Percentiles rank a stretch among this genome's conserved stretches.
Evolutionary conservation across 2,113 vertebrate species (phyloP).

Genomic region (Diglossa brunneiventris): DNA sequence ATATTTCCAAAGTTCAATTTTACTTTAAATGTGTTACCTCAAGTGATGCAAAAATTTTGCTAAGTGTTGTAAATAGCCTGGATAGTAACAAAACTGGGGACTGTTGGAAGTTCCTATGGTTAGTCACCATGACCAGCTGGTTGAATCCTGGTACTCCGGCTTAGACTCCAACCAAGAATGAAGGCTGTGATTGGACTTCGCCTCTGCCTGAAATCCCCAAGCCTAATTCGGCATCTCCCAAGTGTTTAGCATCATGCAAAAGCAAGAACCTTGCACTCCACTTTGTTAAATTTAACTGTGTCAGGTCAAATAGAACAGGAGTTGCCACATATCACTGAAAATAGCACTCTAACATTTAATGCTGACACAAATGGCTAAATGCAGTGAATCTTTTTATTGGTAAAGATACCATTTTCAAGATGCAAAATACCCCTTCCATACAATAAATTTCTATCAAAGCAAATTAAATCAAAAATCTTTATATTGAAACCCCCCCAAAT

Average conservation of each 20-base stretch:
- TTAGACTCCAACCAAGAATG: not conserved
- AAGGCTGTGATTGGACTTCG: not conserved
- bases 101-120: not conserved
- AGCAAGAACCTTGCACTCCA: not conserved
- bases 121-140: not conserved
- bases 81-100: not conserved
- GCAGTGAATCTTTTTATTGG: not conserved
- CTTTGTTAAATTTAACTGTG: not conserved
- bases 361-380: not conserved
- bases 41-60: not conserved
- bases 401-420: not conserved
- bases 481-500: not conserved
- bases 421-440: not conserved
- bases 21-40: not conserved
- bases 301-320: not conserved
- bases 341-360: not conserved
- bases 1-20: not conserved
- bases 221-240: not conserved
- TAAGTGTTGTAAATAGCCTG: not conserved
- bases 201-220: not conserved
- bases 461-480: not conserved
- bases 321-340: rapidly evolving
- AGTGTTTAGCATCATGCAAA: not conserved
- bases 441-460: not conserved
- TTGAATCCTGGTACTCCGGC: not conserved